Conservation (phyloP, 2,113 vertebrate species). For the Pygoscelis adeliae region DNA sequence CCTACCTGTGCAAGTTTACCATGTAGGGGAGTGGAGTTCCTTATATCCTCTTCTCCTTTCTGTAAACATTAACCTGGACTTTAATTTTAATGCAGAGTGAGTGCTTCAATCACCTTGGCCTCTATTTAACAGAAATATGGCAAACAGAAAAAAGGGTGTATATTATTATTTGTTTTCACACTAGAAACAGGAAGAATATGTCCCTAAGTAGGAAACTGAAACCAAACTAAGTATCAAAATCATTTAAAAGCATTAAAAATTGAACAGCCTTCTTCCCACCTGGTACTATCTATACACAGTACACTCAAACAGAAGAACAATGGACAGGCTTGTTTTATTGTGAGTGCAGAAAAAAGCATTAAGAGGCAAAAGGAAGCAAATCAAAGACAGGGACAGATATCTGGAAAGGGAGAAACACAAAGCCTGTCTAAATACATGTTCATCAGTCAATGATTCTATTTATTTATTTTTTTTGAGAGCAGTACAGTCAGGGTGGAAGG, state of each 20-base stretch:
- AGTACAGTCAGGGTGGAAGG: neutral
- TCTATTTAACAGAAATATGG: neutral
- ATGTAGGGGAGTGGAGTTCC: neutral
- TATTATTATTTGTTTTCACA: neutral
- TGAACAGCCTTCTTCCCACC: neutral
- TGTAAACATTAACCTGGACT: neutral
- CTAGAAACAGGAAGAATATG: neutral
- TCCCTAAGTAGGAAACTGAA: neutral
- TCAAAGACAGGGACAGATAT: neutral
- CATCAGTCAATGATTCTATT: neutral
- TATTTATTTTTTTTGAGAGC: slow-evolving; percentile 33
- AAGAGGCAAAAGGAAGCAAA: neutral
- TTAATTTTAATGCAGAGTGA: neutral
- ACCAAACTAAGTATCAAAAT: neutral
- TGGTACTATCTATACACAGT: neutral
- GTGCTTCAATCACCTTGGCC: neutral
- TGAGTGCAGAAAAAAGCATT: neutral
- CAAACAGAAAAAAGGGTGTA: neutral
- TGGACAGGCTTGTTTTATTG: neutral
- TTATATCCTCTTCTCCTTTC: neutral
- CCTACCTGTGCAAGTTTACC: neutral
- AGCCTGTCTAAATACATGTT: neutral
- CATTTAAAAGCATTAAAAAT: neutral
- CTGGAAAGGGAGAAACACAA: neutral
- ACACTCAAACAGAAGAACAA: neutral